Evolutionary conservation across 2,888 invertebrate species (phyloP).

Genomic region (Standfussiana lucernea): DNA sequence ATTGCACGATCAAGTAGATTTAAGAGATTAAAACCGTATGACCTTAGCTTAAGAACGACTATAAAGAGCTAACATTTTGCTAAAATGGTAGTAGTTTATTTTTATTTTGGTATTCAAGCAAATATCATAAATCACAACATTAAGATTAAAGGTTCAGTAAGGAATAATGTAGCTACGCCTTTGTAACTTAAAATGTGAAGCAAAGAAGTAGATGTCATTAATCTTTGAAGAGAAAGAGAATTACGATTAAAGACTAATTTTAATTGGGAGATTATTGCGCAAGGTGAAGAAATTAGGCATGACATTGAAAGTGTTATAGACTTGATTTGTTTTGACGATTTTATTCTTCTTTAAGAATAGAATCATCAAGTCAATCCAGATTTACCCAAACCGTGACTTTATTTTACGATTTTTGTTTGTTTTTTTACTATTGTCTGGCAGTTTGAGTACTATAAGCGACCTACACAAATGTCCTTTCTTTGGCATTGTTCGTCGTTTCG

Average conservation of each 20-base stretch:
- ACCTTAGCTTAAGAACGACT: constrained; percentile 38
- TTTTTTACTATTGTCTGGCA: too few species aligned
- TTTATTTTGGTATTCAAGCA: constrained; percentile 13
- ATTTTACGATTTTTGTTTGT: too few species aligned
- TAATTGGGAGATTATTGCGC: neutral
- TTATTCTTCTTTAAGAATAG: too few species aligned
- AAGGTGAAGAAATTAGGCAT: neutral
- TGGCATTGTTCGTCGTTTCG: too few species aligned
- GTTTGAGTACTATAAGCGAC: too few species aligned
- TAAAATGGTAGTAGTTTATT: constrained; percentile 19
- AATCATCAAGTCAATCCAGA: neutral
- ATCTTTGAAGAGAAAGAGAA: neutral
- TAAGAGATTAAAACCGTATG: constrained; percentile 50
- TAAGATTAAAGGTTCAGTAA: constrained; percentile 5
- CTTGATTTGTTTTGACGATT: too few species aligned
- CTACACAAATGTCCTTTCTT: too few species aligned
- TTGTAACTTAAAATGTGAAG: constrained; percentile 4
- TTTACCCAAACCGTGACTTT: too few species aligned
- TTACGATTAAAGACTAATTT: neutral
- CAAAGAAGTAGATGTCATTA: neutral
- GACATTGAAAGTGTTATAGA: neutral
- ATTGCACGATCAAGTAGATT: constrained; percentile 53
- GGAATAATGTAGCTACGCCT: neutral
- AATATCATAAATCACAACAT: constrained; percentile 32
- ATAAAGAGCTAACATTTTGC: constrained; percentile 34